Evolutionary conservation across 2,113 vertebrate species (phyloP), one percentile per base, ranked within the genome.

Genomic region (Mormyrus lacerda): DNA sequence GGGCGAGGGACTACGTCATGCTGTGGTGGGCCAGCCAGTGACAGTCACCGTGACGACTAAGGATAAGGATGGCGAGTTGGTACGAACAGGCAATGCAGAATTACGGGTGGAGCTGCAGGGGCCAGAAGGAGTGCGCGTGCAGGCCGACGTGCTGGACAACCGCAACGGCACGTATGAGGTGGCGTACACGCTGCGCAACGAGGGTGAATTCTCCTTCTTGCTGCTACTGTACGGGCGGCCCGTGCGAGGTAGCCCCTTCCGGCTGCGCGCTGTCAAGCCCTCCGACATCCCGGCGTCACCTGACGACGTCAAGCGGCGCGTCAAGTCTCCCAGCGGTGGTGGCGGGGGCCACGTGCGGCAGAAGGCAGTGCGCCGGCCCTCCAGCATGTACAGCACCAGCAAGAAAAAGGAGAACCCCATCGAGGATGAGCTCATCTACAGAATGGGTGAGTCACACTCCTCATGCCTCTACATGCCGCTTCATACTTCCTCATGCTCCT

Each of bases 111-210:
- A 96, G 90, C 96, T 98, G 83, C 91, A 94, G 0, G 94, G 93
- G 0, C 96, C 96, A 0, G 97, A 98, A 0, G 96, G 96, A 0
- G 15, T 84, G 0, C 89, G 84, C 3, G 48, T 96, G 0, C 95
- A 97, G 0, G 92, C 94, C 0, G 97, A 99, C 0, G 95, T 99
- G 85, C 93, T 95, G 88, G 98, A 99, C 95, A 99, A 99, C 95
- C 97, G 97, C 93, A 99, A 99, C 0, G 98, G 98, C 87, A 99
- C 98, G 0, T 99, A 99, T 0, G 98, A 99, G 94, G 96, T 99
- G 91, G 95, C 97, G 58, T 99, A 98, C 94, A 97, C 96, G 0
- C 92, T 97, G 0, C 96, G 97, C 0, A 50, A 93, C 0, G 98
- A 99, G 90, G 98, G 98, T 0, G 98, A 99, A 92, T 96, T 97